These are phyloP conservation scores for Ranitomeya variabilis DNA, from an alignment of 2,113 vertebrate genomes.

Conservation along the genomic window DNA sequence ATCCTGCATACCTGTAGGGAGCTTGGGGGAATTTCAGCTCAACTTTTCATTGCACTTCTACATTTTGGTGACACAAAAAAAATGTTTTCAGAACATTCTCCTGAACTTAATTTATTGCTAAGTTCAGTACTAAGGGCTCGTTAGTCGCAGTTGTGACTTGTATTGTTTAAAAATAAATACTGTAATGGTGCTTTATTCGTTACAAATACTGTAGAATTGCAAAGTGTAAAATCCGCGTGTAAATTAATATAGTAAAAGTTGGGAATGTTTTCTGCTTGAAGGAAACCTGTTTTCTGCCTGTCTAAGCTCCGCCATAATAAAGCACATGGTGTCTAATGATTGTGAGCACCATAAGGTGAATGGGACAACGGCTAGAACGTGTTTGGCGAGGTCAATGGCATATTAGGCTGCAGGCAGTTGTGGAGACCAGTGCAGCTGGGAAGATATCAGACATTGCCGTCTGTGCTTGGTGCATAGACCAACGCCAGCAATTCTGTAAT, in stretches of 20 bases:
- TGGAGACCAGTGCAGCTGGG: background rate
- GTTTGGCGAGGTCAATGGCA: constrained; percentile 1
- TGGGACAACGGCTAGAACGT: constrained; percentile 4
- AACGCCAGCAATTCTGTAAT: no score
- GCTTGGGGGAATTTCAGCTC: no score
- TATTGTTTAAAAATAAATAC: no score
- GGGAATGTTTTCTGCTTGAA: background rate
- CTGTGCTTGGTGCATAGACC: no score
- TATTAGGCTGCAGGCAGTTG: constrained; percentile 10
- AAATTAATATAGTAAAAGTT: background rate
- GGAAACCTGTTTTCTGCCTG: background rate
- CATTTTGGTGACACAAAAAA: no score
- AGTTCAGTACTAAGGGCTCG: no score
- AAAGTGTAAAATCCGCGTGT: no score
- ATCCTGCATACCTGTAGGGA: no score
- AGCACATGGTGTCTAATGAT: background rate
- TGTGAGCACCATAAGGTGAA: background rate
- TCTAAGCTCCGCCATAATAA: background rate
- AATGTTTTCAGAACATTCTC: no score
- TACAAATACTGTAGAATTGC: background rate
- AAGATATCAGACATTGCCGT: background rate
- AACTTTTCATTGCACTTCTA: no score
- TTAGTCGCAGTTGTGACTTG: no score
- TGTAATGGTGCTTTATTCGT: background rate
- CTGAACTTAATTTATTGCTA: no score